A percentile compares a stretch with the other conserved stretches of the same genome.
Evolutionary conservation across 2,888 invertebrate genomes (phyloP).

Genomic region (Cryptops parisi): DNA sequence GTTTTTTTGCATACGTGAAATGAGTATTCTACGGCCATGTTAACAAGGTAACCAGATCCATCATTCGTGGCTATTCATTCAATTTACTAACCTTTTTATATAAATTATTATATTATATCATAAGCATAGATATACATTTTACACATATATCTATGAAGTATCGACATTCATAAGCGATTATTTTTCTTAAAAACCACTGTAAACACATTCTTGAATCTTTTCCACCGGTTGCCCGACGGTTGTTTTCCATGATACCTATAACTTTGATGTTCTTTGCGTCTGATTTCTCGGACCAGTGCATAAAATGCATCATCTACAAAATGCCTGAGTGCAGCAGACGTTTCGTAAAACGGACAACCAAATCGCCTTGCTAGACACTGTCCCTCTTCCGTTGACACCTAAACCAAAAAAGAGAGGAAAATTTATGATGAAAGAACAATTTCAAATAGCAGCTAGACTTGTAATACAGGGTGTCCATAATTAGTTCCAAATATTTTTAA

Average conservation of each 20-base stretch:
- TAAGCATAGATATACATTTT: background rate
- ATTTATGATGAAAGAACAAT: too few relatives aligned
- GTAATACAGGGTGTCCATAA: too few relatives aligned
- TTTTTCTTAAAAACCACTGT: constrained; percentile 14
- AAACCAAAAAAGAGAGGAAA: constrained; percentile 15
- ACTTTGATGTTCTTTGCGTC: constrained; percentile 32
- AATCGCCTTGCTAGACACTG: constrained; percentile 65
- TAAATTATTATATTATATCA: background rate
- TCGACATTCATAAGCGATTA: background rate
- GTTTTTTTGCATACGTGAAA: too few relatives aligned
- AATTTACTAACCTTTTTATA: too few relatives aligned
- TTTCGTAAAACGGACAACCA: constrained; percentile 82
- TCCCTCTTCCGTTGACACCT: constrained; percentile 72
- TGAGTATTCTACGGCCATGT: too few relatives aligned
- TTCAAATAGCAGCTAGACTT: too few relatives aligned
- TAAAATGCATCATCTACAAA: constrained; percentile 85
- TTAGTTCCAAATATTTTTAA: too few relatives aligned
- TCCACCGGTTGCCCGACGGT: constrained; percentile 15
- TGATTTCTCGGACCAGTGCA: constrained; percentile 71
- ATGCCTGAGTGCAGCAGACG: constrained; percentile 72
- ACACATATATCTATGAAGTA: too few relatives aligned
- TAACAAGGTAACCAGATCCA: too few relatives aligned
- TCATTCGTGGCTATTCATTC: too few relatives aligned
- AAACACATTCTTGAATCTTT: constrained; percentile 16
- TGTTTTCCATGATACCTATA: background rate